Conservation (phyloP, 2,888 invertebrate species). For the Panopea generosa region DNA sequence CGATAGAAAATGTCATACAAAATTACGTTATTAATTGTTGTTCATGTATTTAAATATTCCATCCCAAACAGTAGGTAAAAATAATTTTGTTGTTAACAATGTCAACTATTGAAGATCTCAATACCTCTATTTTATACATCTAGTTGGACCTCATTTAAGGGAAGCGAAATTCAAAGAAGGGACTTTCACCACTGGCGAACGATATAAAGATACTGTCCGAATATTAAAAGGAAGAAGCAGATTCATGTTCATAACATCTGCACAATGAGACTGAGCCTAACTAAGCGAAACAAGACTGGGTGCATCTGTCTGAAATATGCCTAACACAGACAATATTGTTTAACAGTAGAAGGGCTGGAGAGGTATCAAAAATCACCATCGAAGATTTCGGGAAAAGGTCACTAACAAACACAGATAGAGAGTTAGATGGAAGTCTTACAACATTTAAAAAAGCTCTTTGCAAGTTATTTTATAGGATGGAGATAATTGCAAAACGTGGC, state of each 20-base stretch:
- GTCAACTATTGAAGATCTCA: no score
- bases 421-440: conserved; percentile 1
- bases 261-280: neutral
- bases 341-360: conserved; percentile 17
- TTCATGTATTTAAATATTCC: no score
- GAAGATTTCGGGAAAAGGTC: neutral
- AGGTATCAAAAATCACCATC: conserved; percentile 16
- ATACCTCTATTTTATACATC: no score
- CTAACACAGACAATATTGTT: conserved; percentile 19
- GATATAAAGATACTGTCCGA: neutral
- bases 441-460: conserved; percentile 2
- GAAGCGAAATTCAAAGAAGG: no score
- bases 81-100: no score
- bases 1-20: no score
- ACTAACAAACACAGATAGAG: neutral
- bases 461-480: conserved; percentile 3
- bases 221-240: neutral
- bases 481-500: conserved; percentile 16
- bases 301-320: conserved; percentile 8
- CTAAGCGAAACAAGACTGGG: neutral
- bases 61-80: no score
- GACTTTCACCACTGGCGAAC: neutral
- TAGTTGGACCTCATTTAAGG: no score
- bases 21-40: no score
- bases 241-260: neutral